phyloP scores from a whole-genome alignment of 35 echinoderm and acorn worm genomes.

The Ophioderma brevispina region DNA sequence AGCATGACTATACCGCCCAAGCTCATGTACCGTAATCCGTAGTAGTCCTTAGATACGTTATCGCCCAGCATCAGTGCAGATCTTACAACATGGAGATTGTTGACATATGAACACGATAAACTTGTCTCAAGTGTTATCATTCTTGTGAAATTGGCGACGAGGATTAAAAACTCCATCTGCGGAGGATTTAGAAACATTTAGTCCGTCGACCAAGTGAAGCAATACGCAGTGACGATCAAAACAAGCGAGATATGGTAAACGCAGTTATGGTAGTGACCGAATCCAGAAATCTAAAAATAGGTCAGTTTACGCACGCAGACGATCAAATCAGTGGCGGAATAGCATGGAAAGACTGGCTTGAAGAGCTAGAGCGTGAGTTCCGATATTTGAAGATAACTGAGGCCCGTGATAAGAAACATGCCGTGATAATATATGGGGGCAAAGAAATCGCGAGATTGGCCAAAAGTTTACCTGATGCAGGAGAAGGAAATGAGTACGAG shows the following conservation, averaged over 20 bases:
- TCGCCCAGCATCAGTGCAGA: too few species aligned
- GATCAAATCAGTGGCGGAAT: constrained; percentile 39
- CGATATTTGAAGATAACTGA: constrained; percentile 47
- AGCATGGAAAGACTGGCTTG: constrained; percentile 71
- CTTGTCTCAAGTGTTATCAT: too few species aligned
- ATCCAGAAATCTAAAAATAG: constrained; percentile 53
- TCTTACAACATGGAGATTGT: too few species aligned
- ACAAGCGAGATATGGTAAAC: neutral
- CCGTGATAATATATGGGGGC: constrained; percentile 60
- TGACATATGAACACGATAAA: too few species aligned
- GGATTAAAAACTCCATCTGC: too few species aligned
- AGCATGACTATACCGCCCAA: too few species aligned
- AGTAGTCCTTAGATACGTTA: too few species aligned
- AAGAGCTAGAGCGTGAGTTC: constrained; percentile 61
- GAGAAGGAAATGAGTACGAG: constrained; percentile 11
- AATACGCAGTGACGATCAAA: neutral
- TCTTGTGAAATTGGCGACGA: too few species aligned
- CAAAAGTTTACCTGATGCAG: constrained; percentile 21
- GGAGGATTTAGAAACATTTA: too few species aligned
- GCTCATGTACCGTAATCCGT: too few species aligned
- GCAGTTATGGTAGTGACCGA: constrained; percentile 26
- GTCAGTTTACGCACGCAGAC: constrained; percentile 44
- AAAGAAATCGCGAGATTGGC: constrained; percentile 60
- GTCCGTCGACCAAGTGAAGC: too few species aligned
- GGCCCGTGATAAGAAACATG: constrained; percentile 50